A percentile compares a stretch with the other conserved stretches of the same genome.
Evolutionary conservation across 2,797 vertebrate genomes (phyloP).

Genomic region (Channa striata): DNA sequence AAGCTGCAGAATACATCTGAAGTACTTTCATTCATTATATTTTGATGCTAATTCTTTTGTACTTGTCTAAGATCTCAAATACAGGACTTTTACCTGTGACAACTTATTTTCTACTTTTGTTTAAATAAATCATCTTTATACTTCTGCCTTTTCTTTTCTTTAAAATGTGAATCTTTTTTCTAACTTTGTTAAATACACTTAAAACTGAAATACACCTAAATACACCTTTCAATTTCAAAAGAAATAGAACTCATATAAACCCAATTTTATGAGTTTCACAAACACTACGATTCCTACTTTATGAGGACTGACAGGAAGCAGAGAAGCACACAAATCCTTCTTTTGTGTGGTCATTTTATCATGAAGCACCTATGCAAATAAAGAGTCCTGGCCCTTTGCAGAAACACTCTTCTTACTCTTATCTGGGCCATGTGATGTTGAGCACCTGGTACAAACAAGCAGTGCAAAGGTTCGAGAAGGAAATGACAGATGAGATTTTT

Average conservation of each 20-base stretch:
- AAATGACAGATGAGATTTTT: constrained; percentile 10
- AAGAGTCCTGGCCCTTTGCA: constrained; percentile 49
- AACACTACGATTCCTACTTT: constrained; percentile 14
- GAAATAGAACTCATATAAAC: neutral
- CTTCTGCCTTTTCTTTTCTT: too few relatives aligned
- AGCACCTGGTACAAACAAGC: constrained; percentile 36
- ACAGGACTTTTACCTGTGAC: too few relatives aligned
- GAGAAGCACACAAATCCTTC: constrained; percentile 24
- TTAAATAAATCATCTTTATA: too few relatives aligned
- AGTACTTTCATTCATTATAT: too few relatives aligned
- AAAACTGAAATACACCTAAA: neutral
- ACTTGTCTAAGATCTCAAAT: too few relatives aligned
- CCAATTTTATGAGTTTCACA: constrained; percentile 7
- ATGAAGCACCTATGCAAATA: constrained; percentile 72
- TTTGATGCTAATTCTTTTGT: too few relatives aligned
- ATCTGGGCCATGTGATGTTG: constrained; percentile 60
- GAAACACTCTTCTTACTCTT: constrained; percentile 60
- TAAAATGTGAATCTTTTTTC: too few relatives aligned
- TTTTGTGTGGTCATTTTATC: constrained; percentile 62
- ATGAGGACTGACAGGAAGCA: constrained; percentile 40
- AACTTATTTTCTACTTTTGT: too few relatives aligned
- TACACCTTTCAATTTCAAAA: neutral
- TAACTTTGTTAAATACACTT: neutral
- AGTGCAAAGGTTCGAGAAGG: constrained; percentile 29
- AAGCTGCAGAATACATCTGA: too few relatives aligned